A percentile compares a stretch with the other conserved stretches of the same genome.
Evolutionary conservation across 2,797 vertebrate genomes (phyloP).

Genomic region (Sorex maritimensis): DNA sequence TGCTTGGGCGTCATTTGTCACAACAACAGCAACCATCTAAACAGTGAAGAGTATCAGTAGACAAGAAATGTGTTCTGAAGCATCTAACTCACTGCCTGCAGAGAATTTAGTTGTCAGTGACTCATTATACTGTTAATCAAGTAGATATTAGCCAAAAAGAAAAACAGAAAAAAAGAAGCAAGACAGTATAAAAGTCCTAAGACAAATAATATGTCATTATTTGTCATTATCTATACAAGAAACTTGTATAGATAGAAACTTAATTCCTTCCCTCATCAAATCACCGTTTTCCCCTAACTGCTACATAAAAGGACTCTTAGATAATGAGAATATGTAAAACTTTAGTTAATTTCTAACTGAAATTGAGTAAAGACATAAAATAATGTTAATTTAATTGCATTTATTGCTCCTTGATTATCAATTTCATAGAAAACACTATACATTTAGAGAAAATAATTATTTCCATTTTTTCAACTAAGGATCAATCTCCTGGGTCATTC

Average conservation of each 20-base stretch:
- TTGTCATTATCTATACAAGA: background rate
- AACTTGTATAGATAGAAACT: background rate
- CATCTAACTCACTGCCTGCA: background rate
- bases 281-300: background rate
- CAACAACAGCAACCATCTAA: background rate
- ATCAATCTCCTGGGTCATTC: background rate
- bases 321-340: conserved; percentile 1
- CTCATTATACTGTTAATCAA: background rate
- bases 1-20: background rate
- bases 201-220: conserved; percentile 5
- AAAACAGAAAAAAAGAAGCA: background rate
- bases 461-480: conserved; percentile 54
- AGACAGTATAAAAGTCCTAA: background rate
- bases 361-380: background rate
- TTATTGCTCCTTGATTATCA: background rate
- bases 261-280: conserved; percentile 35
- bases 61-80: background rate
- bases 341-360: background rate
- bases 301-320: background rate
- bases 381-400: conserved; percentile 26
- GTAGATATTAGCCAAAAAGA: background rate
- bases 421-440: background rate
- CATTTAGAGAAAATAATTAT: background rate
- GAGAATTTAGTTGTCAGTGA: background rate
- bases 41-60: background rate